Evolutionary conservation across 2,113 vertebrate species (phyloP).

Genomic region (Strix aluco): DNA sequence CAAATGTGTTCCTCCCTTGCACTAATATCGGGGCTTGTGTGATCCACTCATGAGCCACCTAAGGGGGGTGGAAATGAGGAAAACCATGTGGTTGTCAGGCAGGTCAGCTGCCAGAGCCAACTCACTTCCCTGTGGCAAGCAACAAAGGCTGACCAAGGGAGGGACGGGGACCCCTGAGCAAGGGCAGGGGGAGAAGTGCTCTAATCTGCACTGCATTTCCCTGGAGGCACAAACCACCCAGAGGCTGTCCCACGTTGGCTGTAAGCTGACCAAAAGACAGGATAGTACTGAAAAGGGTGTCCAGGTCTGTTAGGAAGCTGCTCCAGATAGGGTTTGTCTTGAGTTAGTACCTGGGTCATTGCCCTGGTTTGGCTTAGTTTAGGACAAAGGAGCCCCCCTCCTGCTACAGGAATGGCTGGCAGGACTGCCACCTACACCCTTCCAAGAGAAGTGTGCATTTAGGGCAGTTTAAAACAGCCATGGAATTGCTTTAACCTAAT

Average conservation of each 20-base stretch:
- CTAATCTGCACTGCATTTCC: neutral
- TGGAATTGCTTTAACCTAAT: neutral
- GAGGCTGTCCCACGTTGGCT: neutral
- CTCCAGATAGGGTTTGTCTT: neutral
- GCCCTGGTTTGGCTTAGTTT: neutral
- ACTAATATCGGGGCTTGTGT: neutral
- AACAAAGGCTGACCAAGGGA: neutral
- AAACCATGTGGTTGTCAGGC: neutral
- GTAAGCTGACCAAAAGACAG: neutral
- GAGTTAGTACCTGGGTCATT: neutral
- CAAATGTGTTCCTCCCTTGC: neutral
- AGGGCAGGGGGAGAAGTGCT: neutral
- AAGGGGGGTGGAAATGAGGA: neutral
- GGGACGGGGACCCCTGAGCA: accelerated
- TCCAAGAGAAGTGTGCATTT: neutral
- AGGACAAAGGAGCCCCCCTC: neutral
- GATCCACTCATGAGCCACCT: accelerated
- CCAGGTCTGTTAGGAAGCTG: neutral
- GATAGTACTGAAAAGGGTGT: neutral
- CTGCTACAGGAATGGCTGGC: neutral
- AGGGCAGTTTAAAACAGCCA: neutral
- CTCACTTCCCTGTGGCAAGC: neutral
- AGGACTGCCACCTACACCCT: neutral
- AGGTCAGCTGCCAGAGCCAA: neutral
- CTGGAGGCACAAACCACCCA: neutral